These are phyloP conservation scores for Tetragonula carbonaria DNA, from an alignment of 2,888 invertebrate genomes.

Conservation along the genomic window DNA sequence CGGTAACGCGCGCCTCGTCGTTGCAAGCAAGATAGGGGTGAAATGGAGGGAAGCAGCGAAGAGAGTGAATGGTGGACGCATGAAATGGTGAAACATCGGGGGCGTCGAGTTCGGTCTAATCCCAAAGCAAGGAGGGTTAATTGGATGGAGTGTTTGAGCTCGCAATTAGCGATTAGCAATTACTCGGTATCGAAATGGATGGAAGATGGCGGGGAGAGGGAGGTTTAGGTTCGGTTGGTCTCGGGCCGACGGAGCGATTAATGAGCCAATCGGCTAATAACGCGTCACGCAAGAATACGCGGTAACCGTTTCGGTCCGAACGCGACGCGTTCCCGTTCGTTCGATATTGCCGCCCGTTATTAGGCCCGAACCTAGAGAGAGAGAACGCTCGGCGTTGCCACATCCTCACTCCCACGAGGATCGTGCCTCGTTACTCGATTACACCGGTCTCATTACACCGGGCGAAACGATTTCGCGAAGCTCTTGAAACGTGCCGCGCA, in stretches of 20 bases:
- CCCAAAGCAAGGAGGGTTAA: constrained; percentile 71
- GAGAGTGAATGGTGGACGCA: too few species aligned
- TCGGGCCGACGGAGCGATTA: constrained; percentile 82
- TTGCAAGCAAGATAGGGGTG: not conserved
- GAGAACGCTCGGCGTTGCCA: constrained; percentile 42
- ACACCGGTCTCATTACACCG: constrained; percentile 44
- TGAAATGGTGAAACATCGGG: constrained; percentile 7
- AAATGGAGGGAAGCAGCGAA: not conserved
- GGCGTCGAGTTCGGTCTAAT: constrained; percentile 12
- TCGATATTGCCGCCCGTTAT: constrained; percentile 67
- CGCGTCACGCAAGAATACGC: constrained; percentile 82
- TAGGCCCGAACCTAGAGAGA: constrained; percentile 26
- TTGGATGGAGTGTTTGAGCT: constrained; percentile 82
- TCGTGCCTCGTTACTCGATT: constrained; percentile 61
- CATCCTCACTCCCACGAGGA: constrained; percentile 63
- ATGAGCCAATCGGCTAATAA: constrained; percentile 83
- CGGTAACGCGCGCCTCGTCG: too few species aligned
- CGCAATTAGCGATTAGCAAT: constrained; percentile 84
- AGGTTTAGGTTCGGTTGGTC: constrained; percentile 70
- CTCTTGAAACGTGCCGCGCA: constrained; percentile 23
- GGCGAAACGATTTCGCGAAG: constrained; percentile 32
- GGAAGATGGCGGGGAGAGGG: constrained; percentile 15
- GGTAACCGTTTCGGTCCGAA: constrained; percentile 65
- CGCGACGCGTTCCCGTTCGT: constrained; percentile 49
- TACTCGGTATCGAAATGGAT: constrained; percentile 74